Percentiles rank a stretch among this genome's conserved stretches.
phyloP scores from a whole-genome alignment of 2,797 vertebrate genomes.

The Streptopelia turtur region DNA sequence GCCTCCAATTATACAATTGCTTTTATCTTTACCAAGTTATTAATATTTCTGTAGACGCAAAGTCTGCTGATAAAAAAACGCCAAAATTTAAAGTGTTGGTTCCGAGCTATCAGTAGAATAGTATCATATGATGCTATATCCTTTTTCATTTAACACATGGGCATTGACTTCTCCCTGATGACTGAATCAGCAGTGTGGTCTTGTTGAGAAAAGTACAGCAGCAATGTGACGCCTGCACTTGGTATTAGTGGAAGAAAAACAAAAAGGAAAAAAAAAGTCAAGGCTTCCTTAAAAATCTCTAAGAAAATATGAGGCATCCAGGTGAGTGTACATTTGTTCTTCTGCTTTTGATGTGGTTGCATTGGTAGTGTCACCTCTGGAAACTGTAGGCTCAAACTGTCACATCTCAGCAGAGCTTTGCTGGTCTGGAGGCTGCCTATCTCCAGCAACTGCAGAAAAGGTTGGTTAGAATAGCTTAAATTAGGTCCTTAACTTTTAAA shows the following conservation, averaged over 20 bases:
- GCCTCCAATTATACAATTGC: not conserved
- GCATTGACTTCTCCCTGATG: not conserved
- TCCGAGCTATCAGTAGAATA: not conserved
- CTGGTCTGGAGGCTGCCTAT: not conserved
- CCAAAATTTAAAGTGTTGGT: not conserved
- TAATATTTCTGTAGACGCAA: not conserved
- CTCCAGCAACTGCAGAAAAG: not conserved
- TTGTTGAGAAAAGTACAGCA: not conserved
- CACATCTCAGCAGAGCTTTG: not conserved
- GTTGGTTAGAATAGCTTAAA: not conserved
- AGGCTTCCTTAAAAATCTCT: not conserved
- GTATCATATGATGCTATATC: not conserved
- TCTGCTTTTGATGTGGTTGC: not conserved
- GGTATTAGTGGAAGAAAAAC: not conserved
- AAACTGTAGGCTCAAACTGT: not conserved
- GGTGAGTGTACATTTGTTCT: not conserved
- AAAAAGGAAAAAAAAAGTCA: not conserved
- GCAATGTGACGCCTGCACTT: not conserved
- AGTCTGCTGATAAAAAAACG: not conserved
- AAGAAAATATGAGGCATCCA: not conserved
- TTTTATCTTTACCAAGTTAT: not conserved
- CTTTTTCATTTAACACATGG: not conserved
- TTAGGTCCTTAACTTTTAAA: constrained; percentile 16
- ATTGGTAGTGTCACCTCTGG: not conserved
- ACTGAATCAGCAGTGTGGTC: not conserved